Conservation (phyloP, 2,888 invertebrate genomes). For the Lissocephala sabroskyi region DNA sequence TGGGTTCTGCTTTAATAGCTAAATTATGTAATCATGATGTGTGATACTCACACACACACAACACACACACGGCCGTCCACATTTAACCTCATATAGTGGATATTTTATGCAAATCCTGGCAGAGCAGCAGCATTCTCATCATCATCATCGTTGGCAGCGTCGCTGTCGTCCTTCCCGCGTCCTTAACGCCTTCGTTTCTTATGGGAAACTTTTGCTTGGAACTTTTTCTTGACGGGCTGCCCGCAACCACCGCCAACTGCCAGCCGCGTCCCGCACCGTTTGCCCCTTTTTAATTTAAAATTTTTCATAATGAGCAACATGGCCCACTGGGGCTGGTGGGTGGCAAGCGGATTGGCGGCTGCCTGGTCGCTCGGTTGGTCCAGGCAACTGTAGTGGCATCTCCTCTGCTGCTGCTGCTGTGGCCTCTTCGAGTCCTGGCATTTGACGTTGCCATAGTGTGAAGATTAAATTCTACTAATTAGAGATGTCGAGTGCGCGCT, state of each 20-base stretch:
- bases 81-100: too few relatives aligned
- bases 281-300: slow-evolving; percentile 60
- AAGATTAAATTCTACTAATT: slow-evolving; percentile 64
- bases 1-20: slow-evolving; percentile 57
- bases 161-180: background rate
- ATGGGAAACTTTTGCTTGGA: slow-evolving; percentile 45
- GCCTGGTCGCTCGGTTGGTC: background rate
- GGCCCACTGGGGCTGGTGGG: background rate
- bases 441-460: slow-evolving; percentile 64
- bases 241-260: background rate
- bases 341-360: slow-evolving; percentile 2
- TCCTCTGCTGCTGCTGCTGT: background rate
- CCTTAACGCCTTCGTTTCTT: slow-evolving; percentile 36
- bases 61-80: slow-evolving; percentile 18
- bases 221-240: background rate
- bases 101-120: slow-evolving; percentile 54
- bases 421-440: slow-evolving; percentile 10
- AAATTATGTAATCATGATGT: slow-evolving; percentile 64
- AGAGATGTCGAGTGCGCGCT: slow-evolving; percentile 61
- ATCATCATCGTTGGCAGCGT: background rate
- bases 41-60: slow-evolving; percentile 46
- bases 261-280: slow-evolving; percentile 21
- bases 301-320: slow-evolving; percentile 59
- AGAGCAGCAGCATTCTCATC: background rate
- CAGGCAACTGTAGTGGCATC: too few relatives aligned